Base-by-base conservation (phyloP, 2,888 invertebrate genomes). In the Timema cristinae region DNA sequence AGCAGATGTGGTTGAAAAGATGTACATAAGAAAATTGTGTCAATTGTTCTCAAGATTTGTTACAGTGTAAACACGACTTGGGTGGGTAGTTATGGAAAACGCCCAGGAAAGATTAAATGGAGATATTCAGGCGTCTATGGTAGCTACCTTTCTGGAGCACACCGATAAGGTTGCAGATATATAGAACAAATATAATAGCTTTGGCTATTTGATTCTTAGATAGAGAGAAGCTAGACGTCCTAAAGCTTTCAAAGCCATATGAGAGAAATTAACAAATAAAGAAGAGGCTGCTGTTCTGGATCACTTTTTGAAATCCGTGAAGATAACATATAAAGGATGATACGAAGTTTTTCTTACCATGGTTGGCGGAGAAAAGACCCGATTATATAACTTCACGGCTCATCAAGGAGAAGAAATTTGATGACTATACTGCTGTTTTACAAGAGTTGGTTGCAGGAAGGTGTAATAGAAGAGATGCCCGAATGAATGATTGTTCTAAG, bases 381-480 rank as follows among this genome's bases (percentile, higher is more conserved):
- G 16, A 13, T 7, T 11, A 16, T 56, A 13, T 11, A 15, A 56
- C 56, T 10, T n/a, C 8, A 56, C n/a, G 13, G 16, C 16, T 56
- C 8, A 56, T 6, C 8, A 56, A 56, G 32, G 32, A 32, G 32
- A 32, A 32, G 4, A 32, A 32, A 32, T 32, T 32, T 32, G 32
- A 32, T 32, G 9, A 56, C 56, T 56, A 56, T 56, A 16, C 4
- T 56, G n/a, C 56, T 15, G 56, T 56, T 15, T 56, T 56, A 11
- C 56, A 56, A 56, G 13, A 10, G 56, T 13, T 56, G 56, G 56
- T 15, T 8, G 56, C 56, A 56, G 56, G 56, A 56, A 56, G 56
- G n/a, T 13, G 16, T 56, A 56, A 7, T 56, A 15, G n/a, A 56
- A 56, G 56, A 56, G 16, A 7, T 56, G 16, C 56, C 56, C n/a